Conservation (phyloP, 2,888 invertebrate species). For the Eilema sororculum region DNA sequence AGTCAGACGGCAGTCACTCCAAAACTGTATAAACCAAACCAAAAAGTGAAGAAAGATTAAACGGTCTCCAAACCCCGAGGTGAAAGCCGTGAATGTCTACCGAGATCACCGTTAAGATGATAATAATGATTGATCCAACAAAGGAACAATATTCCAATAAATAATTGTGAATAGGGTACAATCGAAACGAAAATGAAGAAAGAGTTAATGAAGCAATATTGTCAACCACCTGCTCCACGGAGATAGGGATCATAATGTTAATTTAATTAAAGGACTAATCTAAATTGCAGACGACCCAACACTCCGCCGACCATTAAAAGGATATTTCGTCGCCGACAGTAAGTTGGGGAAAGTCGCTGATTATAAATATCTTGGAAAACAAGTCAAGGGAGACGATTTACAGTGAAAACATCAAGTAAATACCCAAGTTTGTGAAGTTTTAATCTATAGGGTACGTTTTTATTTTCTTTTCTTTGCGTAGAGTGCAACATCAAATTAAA, state of each 20-base stretch:
- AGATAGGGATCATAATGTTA: slow-evolving; percentile 87
- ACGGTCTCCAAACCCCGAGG: background rate
- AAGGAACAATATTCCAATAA: slow-evolving; percentile 38
- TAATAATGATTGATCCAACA: slow-evolving; percentile 15
- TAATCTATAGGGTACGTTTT: slow-evolving; percentile 34
- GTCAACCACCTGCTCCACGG: slow-evolving; percentile 81
- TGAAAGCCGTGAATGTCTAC: background rate
- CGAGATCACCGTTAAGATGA: background rate
- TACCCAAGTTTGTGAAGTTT: slow-evolving; percentile 60
- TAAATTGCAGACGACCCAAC: slow-evolving; percentile 87
- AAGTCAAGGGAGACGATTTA: slow-evolving; percentile 67
- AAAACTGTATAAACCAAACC: too few species aligned
- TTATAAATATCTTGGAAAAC: slow-evolving; percentile 82
- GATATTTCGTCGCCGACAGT: slow-evolving; percentile 83
- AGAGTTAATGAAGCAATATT: slow-evolving; percentile 78
- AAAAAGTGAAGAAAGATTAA: too few species aligned
- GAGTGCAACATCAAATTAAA: background rate
- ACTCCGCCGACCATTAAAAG: slow-evolving; percentile 84
- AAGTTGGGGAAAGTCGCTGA: slow-evolving; percentile 80
- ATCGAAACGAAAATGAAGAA: slow-evolving; percentile 68
- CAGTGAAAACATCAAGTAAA: slow-evolving; percentile 68
- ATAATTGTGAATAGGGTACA: slow-evolving; percentile 58
- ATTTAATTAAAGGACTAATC: slow-evolving; percentile 88
- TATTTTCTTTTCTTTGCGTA: background rate
- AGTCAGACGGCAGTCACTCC: too few species aligned